phyloP scores from a whole-genome alignment of 2,888 invertebrate species.

The Dinocampus coccinellae region DNA sequence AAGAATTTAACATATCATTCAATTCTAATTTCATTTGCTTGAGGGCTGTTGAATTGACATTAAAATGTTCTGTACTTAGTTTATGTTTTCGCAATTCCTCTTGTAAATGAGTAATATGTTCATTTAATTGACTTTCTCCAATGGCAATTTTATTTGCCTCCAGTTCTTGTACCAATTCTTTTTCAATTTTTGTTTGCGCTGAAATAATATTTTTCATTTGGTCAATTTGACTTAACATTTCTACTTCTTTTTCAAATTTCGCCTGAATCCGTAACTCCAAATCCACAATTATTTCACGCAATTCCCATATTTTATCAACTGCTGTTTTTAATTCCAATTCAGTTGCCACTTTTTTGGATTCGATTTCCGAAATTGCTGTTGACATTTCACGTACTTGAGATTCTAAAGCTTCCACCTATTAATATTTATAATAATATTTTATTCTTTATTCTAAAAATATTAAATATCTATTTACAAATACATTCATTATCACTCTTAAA shows the following conservation, averaged over 20 bases:
- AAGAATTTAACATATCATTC: slow-evolving; percentile 76
- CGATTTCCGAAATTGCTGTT: slow-evolving; percentile 74
- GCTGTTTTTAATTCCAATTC: slow-evolving; percentile 83
- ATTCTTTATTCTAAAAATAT: neutral
- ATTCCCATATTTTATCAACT: slow-evolving; percentile 79
- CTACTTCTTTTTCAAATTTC: slow-evolving; percentile 75
- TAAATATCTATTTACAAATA: too few relatives aligned
- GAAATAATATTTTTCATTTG: slow-evolving; percentile 73
- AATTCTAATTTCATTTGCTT: slow-evolving; percentile 71
- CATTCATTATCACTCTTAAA: too few relatives aligned
- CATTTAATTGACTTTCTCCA: slow-evolving; percentile 67
- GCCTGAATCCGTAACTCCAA: slow-evolving; percentile 82
- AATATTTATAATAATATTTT: neutral
- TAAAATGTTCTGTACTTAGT: slow-evolving; percentile 70
- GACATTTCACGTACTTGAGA: slow-evolving; percentile 80
- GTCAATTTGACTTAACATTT: slow-evolving; percentile 74
- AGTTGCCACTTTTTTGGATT: slow-evolving; percentile 75
- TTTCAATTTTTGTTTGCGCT: slow-evolving; percentile 73
- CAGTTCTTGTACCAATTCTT: slow-evolving; percentile 72
- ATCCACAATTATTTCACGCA: slow-evolving; percentile 83
- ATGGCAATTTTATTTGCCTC: slow-evolving; percentile 71
- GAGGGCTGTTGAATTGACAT: slow-evolving; percentile 70
- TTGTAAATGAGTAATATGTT: slow-evolving; percentile 70
- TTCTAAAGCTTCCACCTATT: slow-evolving; percentile 84
- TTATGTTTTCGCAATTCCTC: slow-evolving; percentile 71